Evolutionary conservation across 2,797 vertebrate genomes (phyloP).

Genomic region (Rhinophrynus dorsalis): DNA sequence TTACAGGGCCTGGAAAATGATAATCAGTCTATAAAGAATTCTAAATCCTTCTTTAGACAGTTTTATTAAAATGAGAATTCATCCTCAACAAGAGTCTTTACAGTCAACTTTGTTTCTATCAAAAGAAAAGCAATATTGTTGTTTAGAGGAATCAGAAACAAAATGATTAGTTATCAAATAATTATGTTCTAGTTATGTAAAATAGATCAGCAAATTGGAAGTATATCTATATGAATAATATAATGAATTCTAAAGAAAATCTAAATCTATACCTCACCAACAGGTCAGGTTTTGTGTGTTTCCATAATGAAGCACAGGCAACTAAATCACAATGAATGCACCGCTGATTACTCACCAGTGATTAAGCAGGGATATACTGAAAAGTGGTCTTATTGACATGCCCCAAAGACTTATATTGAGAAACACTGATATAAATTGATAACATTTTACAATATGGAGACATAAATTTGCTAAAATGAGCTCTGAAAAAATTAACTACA

Average conservation of each 20-base stretch:
- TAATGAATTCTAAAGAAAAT: not conserved
- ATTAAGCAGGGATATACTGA: too few species aligned
- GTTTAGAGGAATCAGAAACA: not conserved
- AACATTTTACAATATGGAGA: not conserved
- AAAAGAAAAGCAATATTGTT: not conserved
- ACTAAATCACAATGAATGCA: too few species aligned
- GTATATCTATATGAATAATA: not conserved
- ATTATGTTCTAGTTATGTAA: not conserved
- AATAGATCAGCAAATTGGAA: not conserved
- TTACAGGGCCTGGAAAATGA: not conserved
- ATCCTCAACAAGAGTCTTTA: not conserved
- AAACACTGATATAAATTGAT: not conserved
- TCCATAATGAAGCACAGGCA: too few species aligned
- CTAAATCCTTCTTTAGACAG: not conserved
- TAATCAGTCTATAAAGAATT: not conserved
- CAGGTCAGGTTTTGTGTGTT: too few species aligned
- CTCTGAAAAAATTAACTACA: not conserved
- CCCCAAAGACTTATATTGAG: too few species aligned
- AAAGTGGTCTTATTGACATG: too few species aligned
- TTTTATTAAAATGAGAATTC: not conserved
- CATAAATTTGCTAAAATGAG: not conserved
- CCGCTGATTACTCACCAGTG: too few species aligned
- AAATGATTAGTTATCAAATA: not conserved
- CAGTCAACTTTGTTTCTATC: not conserved
- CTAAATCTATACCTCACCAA: too few species aligned